phyloP scores from a whole-genome alignment of 1,140 invertebrate genomes.

The Drepana arcuata region DNA sequence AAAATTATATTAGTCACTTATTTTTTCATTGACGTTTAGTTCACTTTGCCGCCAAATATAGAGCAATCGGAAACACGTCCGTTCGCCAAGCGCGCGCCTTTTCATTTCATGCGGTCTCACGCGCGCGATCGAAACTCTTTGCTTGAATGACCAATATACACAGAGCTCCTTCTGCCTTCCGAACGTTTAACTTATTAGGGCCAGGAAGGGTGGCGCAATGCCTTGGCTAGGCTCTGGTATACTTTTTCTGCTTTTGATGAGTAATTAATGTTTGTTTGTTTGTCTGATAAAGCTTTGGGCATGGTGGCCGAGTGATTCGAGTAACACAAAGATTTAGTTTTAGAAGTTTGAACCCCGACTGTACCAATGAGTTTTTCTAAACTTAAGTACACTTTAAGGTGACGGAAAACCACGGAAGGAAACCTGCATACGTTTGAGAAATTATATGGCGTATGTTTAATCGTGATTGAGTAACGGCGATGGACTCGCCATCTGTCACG shows the following conservation, averaged over 20 bases:
- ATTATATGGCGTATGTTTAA: too few species aligned
- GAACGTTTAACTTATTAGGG: not conserved
- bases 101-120: conserved; percentile 3
- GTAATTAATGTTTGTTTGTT: not conserved
- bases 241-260: not conserved
- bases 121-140: conserved; percentile 14
- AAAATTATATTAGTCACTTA: not conserved
- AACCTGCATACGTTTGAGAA: too few species aligned
- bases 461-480: too few species aligned
- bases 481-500: too few species aligned
- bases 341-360: too few species aligned
- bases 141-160: too few species aligned
- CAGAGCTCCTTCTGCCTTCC: not conserved
- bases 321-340: too few species aligned
- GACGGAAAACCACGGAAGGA: too few species aligned
- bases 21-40: not conserved
- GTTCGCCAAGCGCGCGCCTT: conserved; percentile 15
- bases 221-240: conserved; percentile 2
- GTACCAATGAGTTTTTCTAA: too few species aligned
- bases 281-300: too few species aligned
- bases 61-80: conserved; percentile 16
- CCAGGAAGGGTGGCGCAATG: conserved; percentile 1
- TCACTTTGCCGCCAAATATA: conserved; percentile 11
- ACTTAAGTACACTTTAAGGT: too few species aligned
- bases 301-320: too few species aligned